A percentile compares a stretch with the other conserved stretches of the same genome.
phyloP scores from a whole-genome alignment of 2,113 vertebrate species.

The Rhinolophus ferrumequinum region DNA sequence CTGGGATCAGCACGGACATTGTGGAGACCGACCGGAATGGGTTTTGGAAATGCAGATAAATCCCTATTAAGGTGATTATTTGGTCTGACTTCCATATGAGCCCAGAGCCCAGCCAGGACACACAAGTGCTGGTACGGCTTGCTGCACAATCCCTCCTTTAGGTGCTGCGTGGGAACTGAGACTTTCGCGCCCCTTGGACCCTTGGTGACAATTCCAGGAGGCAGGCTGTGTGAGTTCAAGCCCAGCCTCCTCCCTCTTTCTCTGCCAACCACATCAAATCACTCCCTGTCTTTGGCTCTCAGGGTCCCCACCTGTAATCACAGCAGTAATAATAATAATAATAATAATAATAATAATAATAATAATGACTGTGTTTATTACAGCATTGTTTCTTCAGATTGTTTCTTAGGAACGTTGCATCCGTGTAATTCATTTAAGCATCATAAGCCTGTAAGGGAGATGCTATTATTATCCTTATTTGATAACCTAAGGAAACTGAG shows the following conservation, averaged over 20 bases:
- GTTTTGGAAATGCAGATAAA: conserved; percentile 70
- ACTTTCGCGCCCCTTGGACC: accelerated
- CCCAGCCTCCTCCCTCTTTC: accelerated
- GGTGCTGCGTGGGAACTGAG: accelerated
- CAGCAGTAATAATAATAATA: accelerated
- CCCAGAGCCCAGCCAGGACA: background rate
- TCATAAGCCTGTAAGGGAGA: background rate
- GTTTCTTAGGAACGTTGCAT: too few relatives aligned
- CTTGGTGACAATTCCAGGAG: background rate
- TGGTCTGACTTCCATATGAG: conserved; percentile 59
- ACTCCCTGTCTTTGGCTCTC: background rate
- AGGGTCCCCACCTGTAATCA: accelerated
- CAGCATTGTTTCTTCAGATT: accelerated
- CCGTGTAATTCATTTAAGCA: accelerated
- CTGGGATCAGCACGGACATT: conserved; percentile 28
- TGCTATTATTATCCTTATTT: accelerated
- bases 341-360: too few relatives aligned
- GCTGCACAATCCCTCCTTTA: background rate
- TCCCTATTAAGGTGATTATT: conserved; percentile 52
- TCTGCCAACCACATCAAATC: background rate
- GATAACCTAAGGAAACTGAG: background rate
- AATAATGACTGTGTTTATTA: accelerated
- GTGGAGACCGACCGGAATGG: conserved; percentile 57
- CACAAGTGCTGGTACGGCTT: accelerated
- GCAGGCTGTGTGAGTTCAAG: background rate